Evolutionary conservation across 2,888 invertebrate species (phyloP).

Genomic region (Microctonus brassicae): DNA sequence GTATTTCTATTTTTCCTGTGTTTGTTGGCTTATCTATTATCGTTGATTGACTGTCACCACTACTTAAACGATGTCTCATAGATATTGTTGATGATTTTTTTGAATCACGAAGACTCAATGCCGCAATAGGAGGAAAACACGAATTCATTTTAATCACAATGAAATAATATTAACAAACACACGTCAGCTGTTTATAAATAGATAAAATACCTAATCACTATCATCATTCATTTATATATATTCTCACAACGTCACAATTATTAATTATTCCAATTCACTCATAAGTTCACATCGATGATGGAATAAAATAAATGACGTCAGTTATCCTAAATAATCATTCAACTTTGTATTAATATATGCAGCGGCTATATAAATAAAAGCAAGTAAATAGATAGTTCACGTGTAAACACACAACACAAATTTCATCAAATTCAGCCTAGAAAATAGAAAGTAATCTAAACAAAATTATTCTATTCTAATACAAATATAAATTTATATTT

Average conservation of each 20-base stretch:
- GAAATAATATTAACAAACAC: neutral
- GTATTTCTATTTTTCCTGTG: slow-evolving; percentile 69
- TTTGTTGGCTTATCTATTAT: slow-evolving; percentile 43
- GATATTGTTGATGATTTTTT: slow-evolving; percentile 52
- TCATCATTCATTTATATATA: neutral
- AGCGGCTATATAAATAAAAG: too few relatives aligned
- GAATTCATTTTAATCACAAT: slow-evolving; percentile 67
- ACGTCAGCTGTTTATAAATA: too few relatives aligned
- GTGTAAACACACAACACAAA: slow-evolving; percentile 28
- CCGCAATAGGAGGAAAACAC: slow-evolving; percentile 71
- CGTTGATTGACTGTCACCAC: slow-evolving; percentile 52
- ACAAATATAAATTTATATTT: too few relatives aligned
- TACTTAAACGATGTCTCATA: slow-evolving; percentile 60
- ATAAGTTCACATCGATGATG: slow-evolving; percentile 43
- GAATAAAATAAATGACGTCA: slow-evolving; percentile 52
- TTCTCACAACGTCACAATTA: neutral
- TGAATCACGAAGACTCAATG: slow-evolving; percentile 67
- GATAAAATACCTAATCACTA: neutral
- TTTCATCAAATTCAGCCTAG: neutral
- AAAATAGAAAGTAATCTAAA: slow-evolving; percentile 1
- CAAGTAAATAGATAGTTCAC: slow-evolving; percentile 37
- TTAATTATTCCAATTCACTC: neutral
- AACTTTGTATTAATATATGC: neutral
- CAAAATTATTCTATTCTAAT: too few relatives aligned
- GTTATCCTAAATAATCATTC: slow-evolving; percentile 1